Evolutionary conservation across 2,888 invertebrate genomes (phyloP), one percentile per base, ranked within the genome.

Genomic region (Melikaiella ostensackeni): DNA sequence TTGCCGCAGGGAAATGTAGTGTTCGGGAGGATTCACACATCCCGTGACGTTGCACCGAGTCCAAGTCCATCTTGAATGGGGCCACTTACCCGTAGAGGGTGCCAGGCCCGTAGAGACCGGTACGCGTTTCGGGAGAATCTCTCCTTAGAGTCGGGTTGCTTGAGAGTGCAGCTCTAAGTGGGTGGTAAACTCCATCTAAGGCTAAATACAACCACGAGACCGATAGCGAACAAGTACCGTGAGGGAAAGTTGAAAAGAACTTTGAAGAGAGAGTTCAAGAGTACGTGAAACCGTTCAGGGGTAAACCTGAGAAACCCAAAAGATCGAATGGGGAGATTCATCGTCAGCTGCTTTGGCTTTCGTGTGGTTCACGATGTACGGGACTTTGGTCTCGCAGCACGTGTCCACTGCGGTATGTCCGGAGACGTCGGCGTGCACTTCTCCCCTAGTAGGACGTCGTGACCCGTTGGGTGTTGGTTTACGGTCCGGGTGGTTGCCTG

Each of bases 221-320:
- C 93, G 93, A 94, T 94, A 94, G 93, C 93, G 92, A 92, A 92
- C 91, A 93, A 93, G 93, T 93, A 93, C 93, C 93, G 93, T 93
- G 94, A 94, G 93, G 94, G 46, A 46, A 46, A 80, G 87, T 88
- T 88, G 79, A 87, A 61, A 33, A 33, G 7, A 33, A 33, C 5
- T 33, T 33, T 33, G 33, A 33, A 33, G n/a, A 7, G 33, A 30
- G 33, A 33, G 33, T 33, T 33, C 33, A 33, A 33, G 7, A 33
- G 33, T 33, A n/a, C 33, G 7, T 33, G 33, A 33, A 33, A 33
- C 5, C 33, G 6, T 33, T 33, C 33, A 94, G 93, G 94, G 94
- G 94, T 30, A 30, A 94, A 95, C 94, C 92, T 94, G 94, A 93
- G 94, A 94, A 94, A 94, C 5, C 33, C 33, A 33, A 92, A 94